phyloP scores from a whole-genome alignment of 2,797 vertebrate species.

The Echiichthys vipera region DNA sequence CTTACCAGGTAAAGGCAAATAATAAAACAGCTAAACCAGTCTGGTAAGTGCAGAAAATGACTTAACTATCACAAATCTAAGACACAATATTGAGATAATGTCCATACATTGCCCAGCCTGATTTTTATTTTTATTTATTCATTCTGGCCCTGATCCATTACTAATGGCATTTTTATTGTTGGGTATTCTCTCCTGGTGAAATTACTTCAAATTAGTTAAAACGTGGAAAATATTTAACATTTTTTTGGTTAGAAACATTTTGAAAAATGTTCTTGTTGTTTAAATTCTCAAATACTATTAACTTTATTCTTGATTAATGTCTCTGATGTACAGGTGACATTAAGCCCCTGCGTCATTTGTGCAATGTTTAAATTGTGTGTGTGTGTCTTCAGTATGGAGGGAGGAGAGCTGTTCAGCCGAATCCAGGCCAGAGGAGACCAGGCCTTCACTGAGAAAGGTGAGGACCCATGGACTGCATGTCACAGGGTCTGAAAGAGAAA shows the following conservation, averaged over 20 bases:
- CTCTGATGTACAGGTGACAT: neutral
- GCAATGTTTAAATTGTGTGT: slow-evolving; percentile 21
- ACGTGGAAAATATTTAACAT: neutral
- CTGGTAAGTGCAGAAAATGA: too few relatives aligned
- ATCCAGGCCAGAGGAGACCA: slow-evolving; percentile 98
- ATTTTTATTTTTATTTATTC: neutral
- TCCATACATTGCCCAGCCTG: too few relatives aligned
- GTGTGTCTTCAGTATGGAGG: slow-evolving; percentile 90
- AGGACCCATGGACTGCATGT: slow-evolving; percentile 10
- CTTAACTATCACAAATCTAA: too few relatives aligned
- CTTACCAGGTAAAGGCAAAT: too few relatives aligned
- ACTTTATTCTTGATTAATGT: neutral
- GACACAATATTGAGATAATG: too few relatives aligned
- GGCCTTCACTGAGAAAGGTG: slow-evolving; percentile 98
- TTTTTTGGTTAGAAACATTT: neutral
- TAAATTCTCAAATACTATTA: too few relatives aligned
- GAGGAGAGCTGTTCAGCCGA: slow-evolving; percentile 95
- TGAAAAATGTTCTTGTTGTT: neutral
- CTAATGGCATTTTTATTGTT: too few relatives aligned
- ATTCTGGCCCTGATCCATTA: neutral
- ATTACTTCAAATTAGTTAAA: too few relatives aligned
- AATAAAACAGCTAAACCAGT: too few relatives aligned
- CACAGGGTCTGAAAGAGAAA: neutral
- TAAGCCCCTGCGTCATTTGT: neutral
- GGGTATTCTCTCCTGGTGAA: too few relatives aligned